A percentile compares a stretch with the other conserved stretches of the same genome.
phyloP scores from a whole-genome alignment of 2,888 invertebrate species.

The Coenonympha glycerion region DNA sequence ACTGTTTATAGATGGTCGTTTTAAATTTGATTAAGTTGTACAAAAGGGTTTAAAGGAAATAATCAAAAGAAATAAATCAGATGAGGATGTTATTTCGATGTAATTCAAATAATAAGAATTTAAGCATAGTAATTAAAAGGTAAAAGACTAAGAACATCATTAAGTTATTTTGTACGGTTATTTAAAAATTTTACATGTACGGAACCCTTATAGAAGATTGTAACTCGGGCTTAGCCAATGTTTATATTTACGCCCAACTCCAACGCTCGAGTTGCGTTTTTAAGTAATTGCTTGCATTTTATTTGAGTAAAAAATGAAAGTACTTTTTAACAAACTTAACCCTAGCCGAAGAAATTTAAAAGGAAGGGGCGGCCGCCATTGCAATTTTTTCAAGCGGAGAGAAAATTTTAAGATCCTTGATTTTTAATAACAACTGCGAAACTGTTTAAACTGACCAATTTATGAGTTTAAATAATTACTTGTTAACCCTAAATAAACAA shows the following conservation, averaged over 20 bases:
- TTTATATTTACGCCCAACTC: conserved; percentile 57
- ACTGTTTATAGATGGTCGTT: background rate
- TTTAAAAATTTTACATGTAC: no score
- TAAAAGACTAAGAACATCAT: no score
- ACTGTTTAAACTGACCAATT: conserved; percentile 2
- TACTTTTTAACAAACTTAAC: conserved; percentile 25
- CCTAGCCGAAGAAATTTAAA: conserved; percentile 9
- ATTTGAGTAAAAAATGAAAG: conserved; percentile 32
- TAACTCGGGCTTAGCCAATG: background rate
- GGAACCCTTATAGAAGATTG: background rate
- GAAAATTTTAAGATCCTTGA: conserved; percentile 1
- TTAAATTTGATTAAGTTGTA: background rate
- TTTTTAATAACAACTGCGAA: conserved; percentile 7
- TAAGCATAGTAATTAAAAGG: no score
- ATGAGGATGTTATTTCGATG: no score
- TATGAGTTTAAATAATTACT: background rate
- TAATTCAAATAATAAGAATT: no score
- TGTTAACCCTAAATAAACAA: no score
- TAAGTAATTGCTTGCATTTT: conserved; percentile 66
- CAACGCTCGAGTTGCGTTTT: conserved; percentile 52
- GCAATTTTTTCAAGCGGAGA: conserved; percentile 7
- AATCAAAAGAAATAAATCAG: no score
- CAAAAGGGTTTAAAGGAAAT: no score
- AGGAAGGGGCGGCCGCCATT: background rate
- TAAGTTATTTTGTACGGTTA: no score